Conservation (phyloP, 2,113 vertebrate species). For the Odontophorus gujanensis region DNA sequence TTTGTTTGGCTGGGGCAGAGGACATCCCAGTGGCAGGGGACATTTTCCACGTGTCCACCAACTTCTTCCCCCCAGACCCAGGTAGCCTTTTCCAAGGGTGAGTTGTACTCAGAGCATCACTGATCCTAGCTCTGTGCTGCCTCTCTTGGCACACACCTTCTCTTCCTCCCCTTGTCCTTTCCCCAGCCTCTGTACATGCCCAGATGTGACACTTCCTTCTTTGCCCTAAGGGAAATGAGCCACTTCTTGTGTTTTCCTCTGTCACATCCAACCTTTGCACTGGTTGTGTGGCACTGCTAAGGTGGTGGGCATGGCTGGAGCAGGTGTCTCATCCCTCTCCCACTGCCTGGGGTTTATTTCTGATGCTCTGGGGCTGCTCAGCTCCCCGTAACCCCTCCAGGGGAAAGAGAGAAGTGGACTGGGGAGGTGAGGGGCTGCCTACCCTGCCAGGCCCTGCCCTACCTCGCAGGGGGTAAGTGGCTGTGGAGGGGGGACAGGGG, state of each 20-base stretch:
- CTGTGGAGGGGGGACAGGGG: not conserved
- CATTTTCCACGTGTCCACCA: not conserved
- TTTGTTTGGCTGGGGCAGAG: not conserved
- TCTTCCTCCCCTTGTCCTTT: not conserved
- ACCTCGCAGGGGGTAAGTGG: not conserved
- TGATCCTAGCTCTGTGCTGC: not conserved
- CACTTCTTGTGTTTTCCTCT: not conserved
- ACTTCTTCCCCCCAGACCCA: not conserved
- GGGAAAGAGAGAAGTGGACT: not conserved
- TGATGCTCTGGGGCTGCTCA: not conserved
- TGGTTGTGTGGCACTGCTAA: not conserved
- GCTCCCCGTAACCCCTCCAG: not conserved
- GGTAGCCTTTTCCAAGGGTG: not conserved
- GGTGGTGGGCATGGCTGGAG: accelerated
- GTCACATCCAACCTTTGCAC: accelerated
- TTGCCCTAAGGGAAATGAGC: not conserved
- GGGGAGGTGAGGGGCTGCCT: not conserved
- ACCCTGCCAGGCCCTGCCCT: not conserved
- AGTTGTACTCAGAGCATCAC: not conserved
- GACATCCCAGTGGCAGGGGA: not conserved
- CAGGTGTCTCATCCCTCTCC: accelerated
- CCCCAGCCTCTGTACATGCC: not conserved
- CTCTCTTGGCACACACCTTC: not conserved
- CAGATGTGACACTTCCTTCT: constrained; percentile 10
- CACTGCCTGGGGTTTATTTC: not conserved